Percentiles rank a stretch among this genome's conserved stretches.
Evolutionary conservation across 2,888 invertebrate genomes (phyloP).

Genomic region (Caenorhabditis sulstoni): DNA sequence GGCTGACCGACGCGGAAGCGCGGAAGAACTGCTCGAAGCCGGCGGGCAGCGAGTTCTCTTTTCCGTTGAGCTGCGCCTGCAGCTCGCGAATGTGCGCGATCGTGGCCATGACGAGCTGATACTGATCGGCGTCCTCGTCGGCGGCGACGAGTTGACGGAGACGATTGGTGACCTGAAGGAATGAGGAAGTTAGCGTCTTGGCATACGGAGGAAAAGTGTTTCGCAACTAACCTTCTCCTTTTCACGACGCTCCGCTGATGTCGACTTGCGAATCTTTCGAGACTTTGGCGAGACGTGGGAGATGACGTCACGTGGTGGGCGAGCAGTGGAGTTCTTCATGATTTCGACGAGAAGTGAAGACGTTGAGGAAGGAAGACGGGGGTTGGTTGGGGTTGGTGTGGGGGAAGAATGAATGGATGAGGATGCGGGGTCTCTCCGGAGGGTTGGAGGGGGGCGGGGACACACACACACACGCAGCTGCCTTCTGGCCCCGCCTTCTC

Average conservation of each 20-base stretch:
- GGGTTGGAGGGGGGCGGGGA: neutral
- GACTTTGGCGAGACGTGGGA: conserved; percentile 60
- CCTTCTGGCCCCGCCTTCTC: conserved; percentile 6
- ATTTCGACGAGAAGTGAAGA: neutral
- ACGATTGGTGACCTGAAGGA: conserved; percentile 63
- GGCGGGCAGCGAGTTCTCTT: conserved; percentile 60
- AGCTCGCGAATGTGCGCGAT: conserved; percentile 69
- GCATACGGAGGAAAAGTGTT: neutral
- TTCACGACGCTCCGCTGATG: conserved; percentile 63
- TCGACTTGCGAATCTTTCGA: conserved; percentile 60
- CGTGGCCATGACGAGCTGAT: conserved; percentile 64
- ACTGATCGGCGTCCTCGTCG: conserved; percentile 59
- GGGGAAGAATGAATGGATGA: conserved; percentile 5
- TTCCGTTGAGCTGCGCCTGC: conserved; percentile 58
- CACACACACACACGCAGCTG: conserved; percentile 42
- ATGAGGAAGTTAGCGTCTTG: neutral
- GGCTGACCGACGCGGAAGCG: conserved; percentile 33
- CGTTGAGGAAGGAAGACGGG: neutral
- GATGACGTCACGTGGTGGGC: conserved; percentile 46
- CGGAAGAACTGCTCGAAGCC: conserved; percentile 57
- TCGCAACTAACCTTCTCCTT: conserved; percentile 63
- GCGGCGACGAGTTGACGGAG: conserved; percentile 64
- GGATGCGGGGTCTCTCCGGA: neutral
- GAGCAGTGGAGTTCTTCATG: conserved; percentile 36
- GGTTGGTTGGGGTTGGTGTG: neutral